Conservation (phyloP, 2,113 vertebrate genomes). For the Perca schrenkii region DNA sequence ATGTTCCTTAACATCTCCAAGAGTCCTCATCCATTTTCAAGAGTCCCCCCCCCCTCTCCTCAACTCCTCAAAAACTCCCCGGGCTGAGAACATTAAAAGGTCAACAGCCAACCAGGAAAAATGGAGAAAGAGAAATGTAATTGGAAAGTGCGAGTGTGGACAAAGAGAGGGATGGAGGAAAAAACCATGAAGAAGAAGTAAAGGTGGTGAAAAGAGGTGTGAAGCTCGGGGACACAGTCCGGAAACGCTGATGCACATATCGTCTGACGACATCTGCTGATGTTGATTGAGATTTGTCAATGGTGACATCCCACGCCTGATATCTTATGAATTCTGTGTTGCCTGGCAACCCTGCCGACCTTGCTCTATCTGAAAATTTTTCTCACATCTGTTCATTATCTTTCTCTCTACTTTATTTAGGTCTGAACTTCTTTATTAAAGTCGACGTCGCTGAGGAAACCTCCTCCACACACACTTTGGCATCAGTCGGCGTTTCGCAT, state of each 20-base stretch:
- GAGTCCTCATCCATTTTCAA: constrained; percentile 22
- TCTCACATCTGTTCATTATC: constrained; percentile 28
- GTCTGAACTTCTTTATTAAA: constrained; percentile 11
- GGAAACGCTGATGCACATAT: constrained; percentile 9
- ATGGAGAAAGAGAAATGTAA: background rate
- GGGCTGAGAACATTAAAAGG: constrained; percentile 32
- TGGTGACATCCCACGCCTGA: constrained; percentile 77
- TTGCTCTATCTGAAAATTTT: constrained; percentile 36
- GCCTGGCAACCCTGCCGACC: constrained; percentile 80
- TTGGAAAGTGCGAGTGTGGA: background rate
- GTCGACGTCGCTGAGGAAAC: constrained; percentile 16
- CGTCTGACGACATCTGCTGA: constrained; percentile 71
- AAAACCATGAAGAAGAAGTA: background rate
- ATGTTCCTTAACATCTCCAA: constrained; percentile 28
- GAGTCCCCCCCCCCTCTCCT: background rate
- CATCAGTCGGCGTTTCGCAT: background rate
- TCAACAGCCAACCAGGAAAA: constrained; percentile 26
- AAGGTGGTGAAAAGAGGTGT: background rate
- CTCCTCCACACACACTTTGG: constrained; percentile 18
- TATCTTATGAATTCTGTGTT: constrained; percentile 79
- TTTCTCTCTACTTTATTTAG: background rate
- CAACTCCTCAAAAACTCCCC: background rate
- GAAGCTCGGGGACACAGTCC: background rate
- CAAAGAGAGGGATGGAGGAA: background rate
- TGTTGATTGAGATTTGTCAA: constrained; percentile 72